These are phyloP conservation scores for Epizoanthus scotinus DNA, from an alignment of 92 coral and sea anemone genomes.

Conservation along the genomic window DNA sequence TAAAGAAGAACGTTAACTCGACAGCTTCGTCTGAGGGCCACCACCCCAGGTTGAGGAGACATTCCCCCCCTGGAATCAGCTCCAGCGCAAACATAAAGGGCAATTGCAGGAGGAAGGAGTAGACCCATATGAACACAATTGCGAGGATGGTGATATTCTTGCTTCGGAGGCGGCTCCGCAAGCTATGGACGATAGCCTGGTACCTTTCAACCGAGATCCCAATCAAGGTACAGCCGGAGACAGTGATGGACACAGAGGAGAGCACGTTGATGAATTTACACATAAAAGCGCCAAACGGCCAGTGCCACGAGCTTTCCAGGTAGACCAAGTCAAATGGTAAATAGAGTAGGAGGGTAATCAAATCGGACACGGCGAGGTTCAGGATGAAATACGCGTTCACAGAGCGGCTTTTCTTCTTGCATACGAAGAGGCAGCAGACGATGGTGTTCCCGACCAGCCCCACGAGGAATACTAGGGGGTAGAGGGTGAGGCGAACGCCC, in stretches of 20 bases:
- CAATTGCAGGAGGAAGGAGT: constrained; percentile 62
- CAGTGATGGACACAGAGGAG: constrained; percentile 69
- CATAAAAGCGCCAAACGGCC: constrained; percentile 80
- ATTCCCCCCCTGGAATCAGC: constrained; percentile 58
- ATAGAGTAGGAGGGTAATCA: constrained; percentile 66
- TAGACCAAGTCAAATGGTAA: constrained; percentile 81
- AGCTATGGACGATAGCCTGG: constrained; percentile 68
- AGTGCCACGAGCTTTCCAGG: constrained; percentile 66
- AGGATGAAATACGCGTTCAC: constrained; percentile 78
- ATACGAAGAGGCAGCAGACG: constrained; percentile 67
- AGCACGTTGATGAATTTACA: constrained; percentile 76
- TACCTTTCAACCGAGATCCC: constrained; percentile 76
- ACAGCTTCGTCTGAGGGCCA: constrained; percentile 57
- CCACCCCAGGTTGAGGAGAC: constrained; percentile 62
- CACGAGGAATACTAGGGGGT: constrained; percentile 68
- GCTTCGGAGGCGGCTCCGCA: constrained; percentile 42
- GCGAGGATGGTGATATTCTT: constrained; percentile 53
- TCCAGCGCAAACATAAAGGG: constrained; percentile 75
- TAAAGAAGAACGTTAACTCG: constrained; percentile 68
- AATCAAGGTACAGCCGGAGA: constrained; percentile 70
- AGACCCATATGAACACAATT: constrained; percentile 63
- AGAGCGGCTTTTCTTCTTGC: constrained; percentile 49
- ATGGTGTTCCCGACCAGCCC: constrained; percentile 71
- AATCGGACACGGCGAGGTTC: constrained; percentile 77
- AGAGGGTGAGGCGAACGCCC: constrained; percentile 63